Base-by-base conservation (phyloP, 2,113 vertebrate genomes). In the Aphelocoma coerulescens region DNA sequence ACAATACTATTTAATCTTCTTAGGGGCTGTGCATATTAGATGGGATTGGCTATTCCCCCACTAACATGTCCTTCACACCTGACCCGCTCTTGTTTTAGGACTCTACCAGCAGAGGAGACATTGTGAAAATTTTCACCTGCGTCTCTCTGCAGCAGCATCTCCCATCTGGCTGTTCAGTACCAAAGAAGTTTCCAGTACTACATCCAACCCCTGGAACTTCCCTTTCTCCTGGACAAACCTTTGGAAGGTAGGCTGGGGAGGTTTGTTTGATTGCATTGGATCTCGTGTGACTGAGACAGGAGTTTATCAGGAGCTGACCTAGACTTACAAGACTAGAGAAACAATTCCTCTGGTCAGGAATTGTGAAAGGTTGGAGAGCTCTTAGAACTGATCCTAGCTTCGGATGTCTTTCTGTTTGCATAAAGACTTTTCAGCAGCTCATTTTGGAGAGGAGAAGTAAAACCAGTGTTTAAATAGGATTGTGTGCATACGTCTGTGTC, bases 21-120 rank as follows among this genome's bases (percentile, higher is more conserved):
- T 99, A 99, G 96, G 94, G 97, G 86, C 98, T 98, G 97, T 78
- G 93, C 98, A 98, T 98, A 98, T 99, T 99, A 99, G 98, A 97
- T 92, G 98, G 98, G 98, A 98, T 98, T 98, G 97, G 97, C 98
- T 98, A 94, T 97, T 98, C 97, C 97, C 96, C 96, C 95, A 94
- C 83, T 86, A 96, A 95, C 92, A 95, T 97, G 99, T 97, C 99
- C 99, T 99, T 98, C 98, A 98, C 74, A 97, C 96, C 97, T 98
- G 97, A 98, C 98, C 98, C 72, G 44, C 85, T 72, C 63, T 91
- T 89, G 85, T 95, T 96, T 86, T 94, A 96, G 96, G 93, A 81
- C 92, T 96, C 78, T 13, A 15, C 51, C 62, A 78, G 92, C 68
- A 92, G 87, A 91, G 91, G 61, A 75, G 39, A 89, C 65, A 23